A percentile compares a stretch with the other conserved stretches of the same genome.
phyloP scores from a whole-genome alignment of 2,113 vertebrate species.

The Nicator chloris region DNA sequence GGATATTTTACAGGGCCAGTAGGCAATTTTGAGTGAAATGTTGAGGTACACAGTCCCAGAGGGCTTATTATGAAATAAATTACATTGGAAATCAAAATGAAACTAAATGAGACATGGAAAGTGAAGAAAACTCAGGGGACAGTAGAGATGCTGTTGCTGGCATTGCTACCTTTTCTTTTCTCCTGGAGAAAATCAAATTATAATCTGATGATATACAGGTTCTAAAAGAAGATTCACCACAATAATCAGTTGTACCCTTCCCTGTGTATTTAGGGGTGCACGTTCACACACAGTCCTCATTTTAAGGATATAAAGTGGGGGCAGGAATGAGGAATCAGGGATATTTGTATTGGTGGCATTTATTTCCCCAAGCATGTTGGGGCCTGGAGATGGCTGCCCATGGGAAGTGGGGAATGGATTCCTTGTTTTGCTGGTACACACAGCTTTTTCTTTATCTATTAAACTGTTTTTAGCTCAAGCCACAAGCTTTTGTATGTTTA shows the following conservation, averaged over 20 bases:
- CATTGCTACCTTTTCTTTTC: neutral
- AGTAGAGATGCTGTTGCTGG: neutral
- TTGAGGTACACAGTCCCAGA: neutral
- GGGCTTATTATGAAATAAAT: neutral
- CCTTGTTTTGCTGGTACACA: no score
- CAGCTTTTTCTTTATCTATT: neutral
- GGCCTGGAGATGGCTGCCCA: neutral
- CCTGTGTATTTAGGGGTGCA: neutral
- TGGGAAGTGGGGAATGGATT: neutral
- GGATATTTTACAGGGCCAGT: neutral
- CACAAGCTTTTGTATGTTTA: fast-evolving
- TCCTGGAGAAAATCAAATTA: neutral
- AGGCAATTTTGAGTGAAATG: neutral
- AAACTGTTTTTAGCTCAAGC: neutral
- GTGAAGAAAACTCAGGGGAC: neutral
- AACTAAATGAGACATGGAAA: neutral
- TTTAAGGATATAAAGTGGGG: fast-evolving
- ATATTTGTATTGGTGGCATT: fast-evolving
- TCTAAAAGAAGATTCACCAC: no score
- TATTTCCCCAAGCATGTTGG: neutral
- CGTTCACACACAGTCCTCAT: fast-evolving
- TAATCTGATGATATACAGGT: neutral
- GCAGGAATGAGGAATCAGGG: neutral
- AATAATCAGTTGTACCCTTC: neutral
- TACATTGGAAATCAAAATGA: conserved; percentile 22